phyloP scores from a whole-genome alignment of 2,888 invertebrate species.

The Scaptomyza cyrtandrae region DNA sequence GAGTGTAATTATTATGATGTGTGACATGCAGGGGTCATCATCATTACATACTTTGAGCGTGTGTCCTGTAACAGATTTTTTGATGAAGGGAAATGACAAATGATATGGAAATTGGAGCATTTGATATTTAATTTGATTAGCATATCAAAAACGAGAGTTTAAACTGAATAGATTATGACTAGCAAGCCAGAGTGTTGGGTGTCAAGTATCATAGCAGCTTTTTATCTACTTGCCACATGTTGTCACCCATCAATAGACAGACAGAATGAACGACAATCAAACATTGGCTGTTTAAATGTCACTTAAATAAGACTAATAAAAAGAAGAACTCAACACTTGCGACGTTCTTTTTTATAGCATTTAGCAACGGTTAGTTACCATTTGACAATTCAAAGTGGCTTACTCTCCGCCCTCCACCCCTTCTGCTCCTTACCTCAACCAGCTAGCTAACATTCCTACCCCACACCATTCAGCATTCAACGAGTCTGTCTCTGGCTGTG shows the following conservation, averaged over 20 bases:
- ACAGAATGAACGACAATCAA: slow-evolving; percentile 9
- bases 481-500: slow-evolving; percentile 2
- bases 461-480: slow-evolving; percentile 24
- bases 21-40: slow-evolving; percentile 67
- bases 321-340: slow-evolving; percentile 51
- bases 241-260: not conserved
- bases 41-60: slow-evolving; percentile 39
- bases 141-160: not conserved
- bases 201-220: not conserved
- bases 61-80: not conserved
- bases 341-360: slow-evolving; percentile 65
- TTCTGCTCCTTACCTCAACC: not conserved
- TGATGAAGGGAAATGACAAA: not conserved
- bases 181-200: not conserved
- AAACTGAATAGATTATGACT: not conserved
- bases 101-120: slow-evolving; percentile 1
- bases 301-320: slow-evolving; percentile 22
- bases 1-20: slow-evolving; percentile 64
- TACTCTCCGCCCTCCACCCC: not conserved
- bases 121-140: slow-evolving; percentile 2
- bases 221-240: not conserved
- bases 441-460: not conserved
- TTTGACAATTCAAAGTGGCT: slow-evolving; percentile 47
- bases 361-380: slow-evolving; percentile 69
- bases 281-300: slow-evolving; percentile 45